These are phyloP conservation scores for Chirona hameri DNA, from an alignment of 2,888 invertebrate genomes.

Conservation along the genomic window DNA sequence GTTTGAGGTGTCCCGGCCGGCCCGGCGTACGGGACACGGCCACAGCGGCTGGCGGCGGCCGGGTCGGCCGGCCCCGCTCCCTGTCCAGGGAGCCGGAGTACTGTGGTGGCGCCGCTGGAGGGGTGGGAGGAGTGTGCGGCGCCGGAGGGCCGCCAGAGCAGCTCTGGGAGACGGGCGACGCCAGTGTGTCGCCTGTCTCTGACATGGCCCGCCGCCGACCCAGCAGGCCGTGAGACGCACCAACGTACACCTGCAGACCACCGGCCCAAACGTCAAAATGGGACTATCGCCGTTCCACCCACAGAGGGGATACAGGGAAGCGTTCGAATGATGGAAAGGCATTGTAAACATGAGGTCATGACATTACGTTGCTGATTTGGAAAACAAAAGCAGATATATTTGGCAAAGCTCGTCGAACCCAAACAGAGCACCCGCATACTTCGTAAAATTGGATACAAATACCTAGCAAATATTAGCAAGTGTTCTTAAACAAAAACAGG, in stretches of 20 bases:
- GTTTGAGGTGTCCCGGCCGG: background rate
- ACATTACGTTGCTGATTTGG: too few species aligned
- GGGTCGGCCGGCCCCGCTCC: background rate
- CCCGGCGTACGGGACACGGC: background rate
- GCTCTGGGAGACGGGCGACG: background rate
- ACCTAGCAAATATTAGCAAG: too few species aligned
- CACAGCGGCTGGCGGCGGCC: background rate
- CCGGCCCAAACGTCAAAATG: too few species aligned
- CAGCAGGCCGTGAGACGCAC: background rate
- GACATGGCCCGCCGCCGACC: background rate
- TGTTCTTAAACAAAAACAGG: too few species aligned
- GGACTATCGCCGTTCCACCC: too few species aligned
- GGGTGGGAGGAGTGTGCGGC: background rate
- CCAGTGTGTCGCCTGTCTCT: background rate
- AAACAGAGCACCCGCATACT: too few species aligned
- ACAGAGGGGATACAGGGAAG: too few species aligned
- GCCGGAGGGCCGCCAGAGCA: background rate
- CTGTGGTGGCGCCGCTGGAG: background rate
- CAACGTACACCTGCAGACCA: background rate
- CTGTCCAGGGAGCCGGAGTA: slow-evolving; percentile 12
- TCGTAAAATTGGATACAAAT: too few species aligned
- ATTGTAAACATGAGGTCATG: too few species aligned
- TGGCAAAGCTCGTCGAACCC: too few species aligned
- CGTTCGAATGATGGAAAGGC: too few species aligned
- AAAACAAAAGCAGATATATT: too few species aligned